Evolutionary conservation across 2,113 vertebrate genomes (phyloP).

Genomic region (Microtus richardsoni): DNA sequence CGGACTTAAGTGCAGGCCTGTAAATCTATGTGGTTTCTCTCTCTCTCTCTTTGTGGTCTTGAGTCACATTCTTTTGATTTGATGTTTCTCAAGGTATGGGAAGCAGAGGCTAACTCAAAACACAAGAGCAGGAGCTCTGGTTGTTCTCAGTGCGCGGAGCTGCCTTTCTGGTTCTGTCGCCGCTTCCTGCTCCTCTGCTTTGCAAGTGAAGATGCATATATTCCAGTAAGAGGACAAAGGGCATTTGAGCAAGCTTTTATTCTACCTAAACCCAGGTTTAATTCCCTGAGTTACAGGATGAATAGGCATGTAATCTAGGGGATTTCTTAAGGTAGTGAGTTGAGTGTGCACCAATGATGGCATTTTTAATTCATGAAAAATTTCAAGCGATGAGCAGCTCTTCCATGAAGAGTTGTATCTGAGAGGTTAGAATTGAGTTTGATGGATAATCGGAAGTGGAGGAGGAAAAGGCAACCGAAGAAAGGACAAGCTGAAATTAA

Average conservation of each 20-base stretch:
- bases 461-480: background rate
- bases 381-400: conserved; percentile 66
- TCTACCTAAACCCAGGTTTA: conserved; percentile 69
- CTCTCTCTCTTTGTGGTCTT: conserved; percentile 52
- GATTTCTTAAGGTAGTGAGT: conserved; percentile 73
- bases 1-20: conserved; percentile 66
- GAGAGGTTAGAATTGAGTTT: conserved; percentile 56
- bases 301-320: conserved; percentile 69
- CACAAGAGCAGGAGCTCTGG: conserved; percentile 61
- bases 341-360: conserved; percentile 61
- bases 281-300: conserved; percentile 57
- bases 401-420: conserved; percentile 61
- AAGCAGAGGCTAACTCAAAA: conserved; percentile 71
- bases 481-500: background rate
- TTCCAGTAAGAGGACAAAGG: conserved; percentile 77
- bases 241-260: conserved; percentile 68
- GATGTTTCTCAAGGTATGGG: conserved; percentile 78
- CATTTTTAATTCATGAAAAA: background rate
- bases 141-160: conserved; percentile 57
- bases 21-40: conserved; percentile 68
- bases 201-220: conserved; percentile 51
- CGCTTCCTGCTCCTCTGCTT: conserved; percentile 70
- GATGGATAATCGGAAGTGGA: conserved; percentile 26
- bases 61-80: conserved; percentile 70
- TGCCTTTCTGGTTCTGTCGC: conserved; percentile 52